Evolutionary conservation across 1,140 invertebrate species (phyloP).

Genomic region (Trachymyrmex septentrionalis): DNA sequence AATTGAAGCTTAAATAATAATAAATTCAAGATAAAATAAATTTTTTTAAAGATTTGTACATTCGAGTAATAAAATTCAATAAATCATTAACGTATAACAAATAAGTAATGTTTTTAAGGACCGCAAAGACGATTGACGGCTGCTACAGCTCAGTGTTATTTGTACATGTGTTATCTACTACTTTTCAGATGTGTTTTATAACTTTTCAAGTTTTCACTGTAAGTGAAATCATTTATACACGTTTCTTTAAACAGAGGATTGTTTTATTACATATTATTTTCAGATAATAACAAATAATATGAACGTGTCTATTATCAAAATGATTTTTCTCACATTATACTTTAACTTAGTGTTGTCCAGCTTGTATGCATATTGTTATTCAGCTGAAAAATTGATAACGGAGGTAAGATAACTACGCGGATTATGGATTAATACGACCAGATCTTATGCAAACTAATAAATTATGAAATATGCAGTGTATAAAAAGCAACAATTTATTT

Average conservation of each 20-base stretch:
- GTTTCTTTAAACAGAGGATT: not conserved
- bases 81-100: not conserved
- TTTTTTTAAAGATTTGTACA: not conserved
- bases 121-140: constrained; percentile 50
- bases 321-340: constrained; percentile 57
- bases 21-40: not conserved
- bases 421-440: not conserved
- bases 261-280: not conserved
- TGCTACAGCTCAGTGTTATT: constrained; percentile 70
- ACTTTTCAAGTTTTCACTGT: constrained; percentile 61
- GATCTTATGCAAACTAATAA: not conserved
- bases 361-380: constrained; percentile 69
- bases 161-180: constrained; percentile 52
- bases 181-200: constrained; percentile 68
- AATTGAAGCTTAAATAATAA: not conserved
- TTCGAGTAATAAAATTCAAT: not conserved
- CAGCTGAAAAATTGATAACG: constrained; percentile 61
- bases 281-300: constrained; percentile 39
- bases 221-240: constrained; percentile 14
- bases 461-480: not conserved
- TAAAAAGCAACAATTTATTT: not conserved
- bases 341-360: not conserved
- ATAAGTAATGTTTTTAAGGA: constrained; percentile 30
- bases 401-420: constrained; percentile 43
- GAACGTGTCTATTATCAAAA: not conserved